These are phyloP conservation scores for Platygyra sinensis DNA, from an alignment of 64 coral and sea anemone species.

Conservation along the genomic window DNA sequence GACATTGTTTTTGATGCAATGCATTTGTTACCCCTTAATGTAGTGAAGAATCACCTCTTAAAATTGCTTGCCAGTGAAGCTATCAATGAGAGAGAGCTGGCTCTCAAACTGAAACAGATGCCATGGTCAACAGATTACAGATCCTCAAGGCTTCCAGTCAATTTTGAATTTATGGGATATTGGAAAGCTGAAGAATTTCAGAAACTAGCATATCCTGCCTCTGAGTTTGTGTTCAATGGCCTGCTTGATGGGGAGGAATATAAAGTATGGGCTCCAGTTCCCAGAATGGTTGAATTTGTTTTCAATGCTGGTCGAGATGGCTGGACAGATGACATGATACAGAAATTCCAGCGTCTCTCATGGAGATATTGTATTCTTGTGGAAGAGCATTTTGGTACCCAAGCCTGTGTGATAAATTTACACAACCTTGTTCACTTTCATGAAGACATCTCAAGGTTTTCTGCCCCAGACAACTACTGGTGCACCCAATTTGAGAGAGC, in stretches of 20 bases:
- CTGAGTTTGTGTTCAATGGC: conserved; percentile 52
- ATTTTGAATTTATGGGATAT: conserved; percentile 15
- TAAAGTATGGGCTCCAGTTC: conserved; percentile 49
- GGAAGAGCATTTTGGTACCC: conserved; percentile 42
- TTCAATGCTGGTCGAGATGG: conserved; percentile 49
- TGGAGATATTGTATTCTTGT: conserved; percentile 46
- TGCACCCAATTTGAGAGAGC: conserved; percentile 50
- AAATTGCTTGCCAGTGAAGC: conserved; percentile 37
- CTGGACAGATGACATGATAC: conserved; percentile 43
- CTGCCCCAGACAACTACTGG: conserved; percentile 55
- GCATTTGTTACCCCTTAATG: conserved; percentile 36
- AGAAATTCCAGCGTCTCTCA: conserved; percentile 36
- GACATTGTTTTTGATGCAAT: conserved; percentile 51
- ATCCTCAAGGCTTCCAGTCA: conserved; percentile 32
- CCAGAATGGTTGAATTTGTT: conserved; percentile 46
- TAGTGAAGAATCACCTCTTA: conserved; percentile 60
- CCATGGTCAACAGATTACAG: conserved; percentile 64
- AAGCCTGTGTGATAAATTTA: conserved; percentile 47
- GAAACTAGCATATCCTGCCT: conserved; percentile 46
- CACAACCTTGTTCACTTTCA: conserved; percentile 36
- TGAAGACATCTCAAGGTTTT: conserved; percentile 51
- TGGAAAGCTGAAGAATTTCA: conserved; percentile 56
- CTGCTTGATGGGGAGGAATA: conserved; percentile 32
- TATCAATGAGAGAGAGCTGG: conserved; percentile 41
- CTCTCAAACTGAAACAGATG: conserved; percentile 67